Base-by-base conservation (phyloP, 92 coral and sea anemone species). In the Epizoanthus illoricatus region DNA sequence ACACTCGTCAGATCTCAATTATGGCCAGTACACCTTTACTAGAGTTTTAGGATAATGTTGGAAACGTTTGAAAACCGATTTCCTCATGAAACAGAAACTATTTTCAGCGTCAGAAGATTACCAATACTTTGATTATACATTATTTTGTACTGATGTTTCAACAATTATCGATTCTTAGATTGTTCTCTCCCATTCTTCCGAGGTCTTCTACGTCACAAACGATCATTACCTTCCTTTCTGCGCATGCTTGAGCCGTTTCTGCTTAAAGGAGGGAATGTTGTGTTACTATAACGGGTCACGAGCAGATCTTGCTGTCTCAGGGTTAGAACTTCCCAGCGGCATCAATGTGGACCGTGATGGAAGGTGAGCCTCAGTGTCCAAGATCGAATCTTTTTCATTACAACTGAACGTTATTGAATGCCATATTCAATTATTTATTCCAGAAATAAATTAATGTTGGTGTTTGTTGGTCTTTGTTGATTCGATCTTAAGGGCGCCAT, bases 161-260 rank as follows among this genome's bases (percentile, higher is more conserved):
- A 28, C 2, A 1, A 28, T 28, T 1, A 28, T 28, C 36, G 36
- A 28, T 28, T 28, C 36, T 28, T 28, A 28, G 36, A 28, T 28
- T 28, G 36, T 28, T 28, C 36, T 28, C 94, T 28, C 36, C 36
- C 2, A 28, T 28, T 28, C 36, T 28, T 28, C 88, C 13, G 86
- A 91, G 17, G 81, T 83, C 54, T 93, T 93, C 86, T 93, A 88
- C 52, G 92, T 91, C 63, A 89, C 98, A 54, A 93, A 93, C 79
- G 98, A 93, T 28, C 36, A 28, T 28, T 28, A 28, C 81, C 88
- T 36, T 65, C 88, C 12, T 54, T 82, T 4, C 88, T 88, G 57
- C 21, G 85, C 20, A 23, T 69, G 67, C 65, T 90, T 33, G 75
- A 78, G 23, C 69, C 7, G 13, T 85, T 85, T 40, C 16, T 91